Base-by-base conservation (phyloP, 2,888 invertebrate genomes). In the Caenorhabditis zanzibari region DNA sequence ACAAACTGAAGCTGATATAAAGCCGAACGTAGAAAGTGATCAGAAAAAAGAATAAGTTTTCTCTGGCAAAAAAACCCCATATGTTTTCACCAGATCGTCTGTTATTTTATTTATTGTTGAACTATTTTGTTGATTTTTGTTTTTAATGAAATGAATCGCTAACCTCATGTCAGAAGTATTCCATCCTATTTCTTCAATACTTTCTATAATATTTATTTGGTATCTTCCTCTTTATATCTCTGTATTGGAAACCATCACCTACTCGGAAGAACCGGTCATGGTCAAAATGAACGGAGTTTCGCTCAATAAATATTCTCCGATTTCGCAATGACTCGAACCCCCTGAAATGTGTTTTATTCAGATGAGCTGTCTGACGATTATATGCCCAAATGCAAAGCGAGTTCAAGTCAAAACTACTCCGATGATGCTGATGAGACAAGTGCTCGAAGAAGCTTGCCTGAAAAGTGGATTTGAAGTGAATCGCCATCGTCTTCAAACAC, bases 391-490 rank as follows among this genome's bases (percentile, higher is more conserved):
- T 81, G 88, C 85, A 0, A 77, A 79, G n/a, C 68, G 89, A 14
- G 83, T 82, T 44, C 82, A 82, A 71, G 77, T 90, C 14, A 81
- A 86, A 56, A 88, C 88, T 10, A 85, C 86, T 9, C 86, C 90
- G 9, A 84, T 85, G 71, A 88, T 82, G 72, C 47, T 85, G 54
- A 64, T 90, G 10, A 63, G 81, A 38, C 86, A 88, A 68, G 87
- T 90, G 5, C 81, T 97, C 64, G 96, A 97, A 93, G 96, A 96
- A 93, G 96, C 95, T 1, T 96, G 96, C 91, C 93, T 94, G 64
- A 96, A 96, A 92, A 94, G 95, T 92, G 95, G 95, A 14, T 95
- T 95, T 88, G 94, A 95, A 86, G 94, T 96, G 16, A 95, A 95
- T 76, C 95, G 95, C 84, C 96, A 95, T 93, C 95, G 95, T 91